phyloP scores from a whole-genome alignment of 2,113 vertebrate genomes.

The Kryptolebias marmoratus region DNA sequence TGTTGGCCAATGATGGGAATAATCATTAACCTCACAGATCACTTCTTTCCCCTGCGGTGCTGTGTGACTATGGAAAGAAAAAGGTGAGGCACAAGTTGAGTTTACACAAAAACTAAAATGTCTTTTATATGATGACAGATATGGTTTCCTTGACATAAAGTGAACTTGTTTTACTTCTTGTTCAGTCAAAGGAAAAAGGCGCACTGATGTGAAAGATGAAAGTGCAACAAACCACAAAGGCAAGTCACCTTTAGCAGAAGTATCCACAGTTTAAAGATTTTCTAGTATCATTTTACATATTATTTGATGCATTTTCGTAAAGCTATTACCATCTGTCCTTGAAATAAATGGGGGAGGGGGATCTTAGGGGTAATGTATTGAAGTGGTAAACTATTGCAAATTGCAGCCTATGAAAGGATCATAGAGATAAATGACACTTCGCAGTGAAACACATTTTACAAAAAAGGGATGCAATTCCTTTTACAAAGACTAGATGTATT shows the following conservation, averaged over 20 bases:
- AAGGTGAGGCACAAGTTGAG: neutral
- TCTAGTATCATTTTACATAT: neutral
- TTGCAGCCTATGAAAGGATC: neutral
- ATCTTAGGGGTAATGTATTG: neutral
- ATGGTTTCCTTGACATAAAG: slow-evolving; percentile 38
- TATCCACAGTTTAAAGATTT: neutral
- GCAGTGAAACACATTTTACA: too few relatives aligned
- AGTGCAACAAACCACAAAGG: neutral
- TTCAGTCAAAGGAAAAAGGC: neutral
- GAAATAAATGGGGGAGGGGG: neutral
- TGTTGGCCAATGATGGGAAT: slow-evolving; percentile 6
- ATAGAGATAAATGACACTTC: too few relatives aligned
- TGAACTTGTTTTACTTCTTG: slow-evolving; percentile 7
- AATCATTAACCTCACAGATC: slow-evolving; percentile 1
- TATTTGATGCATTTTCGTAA: neutral
- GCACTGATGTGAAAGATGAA: neutral
- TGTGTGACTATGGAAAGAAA: slow-evolving; percentile 6
- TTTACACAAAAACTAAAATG: slow-evolving; percentile 13
- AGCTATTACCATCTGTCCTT: neutral
- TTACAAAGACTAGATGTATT: too few relatives aligned
- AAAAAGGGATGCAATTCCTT: too few relatives aligned
- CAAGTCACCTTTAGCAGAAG: neutral
- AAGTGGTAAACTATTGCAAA: neutral
- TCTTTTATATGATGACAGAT: slow-evolving; percentile 1
- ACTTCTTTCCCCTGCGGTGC: slow-evolving; percentile 13